These are phyloP conservation scores for Gymnarchus niloticus DNA, from an alignment of 2,113 vertebrate genomes.

Conservation along the genomic window DNA sequence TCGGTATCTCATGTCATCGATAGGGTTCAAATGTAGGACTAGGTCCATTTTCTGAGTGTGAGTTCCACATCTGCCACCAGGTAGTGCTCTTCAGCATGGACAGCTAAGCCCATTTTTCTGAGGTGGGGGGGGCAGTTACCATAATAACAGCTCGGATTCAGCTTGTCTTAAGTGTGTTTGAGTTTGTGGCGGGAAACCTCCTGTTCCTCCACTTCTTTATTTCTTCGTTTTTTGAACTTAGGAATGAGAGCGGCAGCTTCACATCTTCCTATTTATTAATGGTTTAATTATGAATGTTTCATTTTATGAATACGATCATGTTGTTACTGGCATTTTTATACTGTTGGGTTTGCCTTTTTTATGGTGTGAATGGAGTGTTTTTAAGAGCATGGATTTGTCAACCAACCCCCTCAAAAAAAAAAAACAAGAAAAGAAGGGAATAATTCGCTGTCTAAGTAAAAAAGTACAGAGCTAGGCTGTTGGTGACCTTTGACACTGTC, in stretches of 20 bases:
- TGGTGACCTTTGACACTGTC: neutral
- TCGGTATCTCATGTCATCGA: neutral
- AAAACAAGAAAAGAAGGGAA: constrained; percentile 9
- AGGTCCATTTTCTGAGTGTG: neutral
- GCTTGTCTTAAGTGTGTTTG: neutral
- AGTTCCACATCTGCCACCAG: neutral
- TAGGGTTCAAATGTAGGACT: neutral
- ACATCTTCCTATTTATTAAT: constrained; percentile 9
- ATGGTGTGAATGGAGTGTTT: constrained; percentile 16
- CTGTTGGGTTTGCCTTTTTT: constrained; percentile 12
- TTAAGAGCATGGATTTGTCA: constrained; percentile 31
- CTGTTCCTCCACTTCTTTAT: neutral
- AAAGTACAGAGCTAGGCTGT: constrained; percentile 38
- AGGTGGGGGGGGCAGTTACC: neutral
- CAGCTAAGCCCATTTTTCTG: neutral
- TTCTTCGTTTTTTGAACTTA: neutral
- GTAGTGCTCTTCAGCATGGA: neutral
- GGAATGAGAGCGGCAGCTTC: constrained; percentile 15
- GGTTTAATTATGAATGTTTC: neutral
- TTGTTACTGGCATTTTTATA: constrained; percentile 22
- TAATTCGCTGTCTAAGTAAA: constrained; percentile 40
- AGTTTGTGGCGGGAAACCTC: neutral
- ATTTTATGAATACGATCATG: neutral
- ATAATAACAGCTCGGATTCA: neutral
- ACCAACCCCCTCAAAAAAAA: constrained; percentile 33